Evolutionary conservation across 2,888 invertebrate genomes (phyloP), one percentile per base, ranked within the genome.

Genomic region (Drosophila sordidula): DNA sequence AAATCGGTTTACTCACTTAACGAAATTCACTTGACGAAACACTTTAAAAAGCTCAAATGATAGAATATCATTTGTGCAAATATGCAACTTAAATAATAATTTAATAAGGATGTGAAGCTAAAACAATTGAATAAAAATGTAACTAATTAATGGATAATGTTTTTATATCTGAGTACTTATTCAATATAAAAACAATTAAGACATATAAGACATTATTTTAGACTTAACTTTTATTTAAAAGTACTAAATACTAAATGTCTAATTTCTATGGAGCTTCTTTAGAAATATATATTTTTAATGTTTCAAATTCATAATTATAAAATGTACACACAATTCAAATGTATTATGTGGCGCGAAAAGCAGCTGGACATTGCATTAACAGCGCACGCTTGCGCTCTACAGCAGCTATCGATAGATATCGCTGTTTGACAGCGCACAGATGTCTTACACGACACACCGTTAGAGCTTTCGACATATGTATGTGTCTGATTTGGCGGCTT

Each of bases 1-100:
- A 50, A 39, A 8, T 26, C 22, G 4, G 29, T 4, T 16, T 16
- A 14, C 44, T 65, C 55, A 66, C 44, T 14, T 34, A 55, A 55
- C 66, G 66, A 63, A 46, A 12, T 0, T 0, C 6, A 34, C 9
- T 55, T 16, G 42, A 61, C 61, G 55, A 41, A 54, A 25, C 14
- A 3, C 22, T 44, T 54, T 18, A 6, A 22, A 38, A 16, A 16
- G 39, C 8, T 14, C 1, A 5, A 5, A 11, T 11, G 11, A 16
- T 16, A 1, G 11, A 12, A 11, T 11, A 12, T 34, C 22, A 3
- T 3, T 22, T 22, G 22, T 4, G 22, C 22, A 22, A 22, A 22
- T 22, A 22, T 22, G 3, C 22, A 22, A 3, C 3, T 22, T 22
- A 22, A 22, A 3, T 22, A 22, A 22, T 22, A 22, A 22, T 22